Percentiles rank a stretch among this genome's conserved stretches.
phyloP scores from a whole-genome alignment of 2,888 invertebrate species.

The Taphrorychus bicolor region DNA sequence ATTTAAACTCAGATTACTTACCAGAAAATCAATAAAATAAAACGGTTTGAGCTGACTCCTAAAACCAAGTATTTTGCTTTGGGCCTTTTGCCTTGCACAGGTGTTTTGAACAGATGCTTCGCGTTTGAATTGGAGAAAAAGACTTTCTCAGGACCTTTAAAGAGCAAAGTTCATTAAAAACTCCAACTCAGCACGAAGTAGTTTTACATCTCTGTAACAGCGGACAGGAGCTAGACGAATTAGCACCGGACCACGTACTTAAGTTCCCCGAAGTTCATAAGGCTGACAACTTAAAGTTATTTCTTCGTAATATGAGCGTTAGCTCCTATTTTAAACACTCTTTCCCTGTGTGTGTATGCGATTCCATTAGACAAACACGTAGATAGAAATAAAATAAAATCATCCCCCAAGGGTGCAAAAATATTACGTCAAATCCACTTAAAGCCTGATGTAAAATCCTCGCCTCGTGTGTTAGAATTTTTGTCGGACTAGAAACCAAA shows the following conservation, averaged over 20 bases:
- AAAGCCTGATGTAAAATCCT: not conserved
- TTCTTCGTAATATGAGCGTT: slow-evolving; percentile 11
- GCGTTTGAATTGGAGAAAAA: too few relatives aligned
- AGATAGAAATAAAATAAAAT: not conserved
- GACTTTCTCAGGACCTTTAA: too few relatives aligned
- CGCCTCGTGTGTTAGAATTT: not conserved
- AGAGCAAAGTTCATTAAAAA: too few relatives aligned
- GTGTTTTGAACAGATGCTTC: too few relatives aligned
- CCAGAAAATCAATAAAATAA: too few relatives aligned
- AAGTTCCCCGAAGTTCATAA: slow-evolving; percentile 14
- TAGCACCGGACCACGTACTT: slow-evolving; percentile 18
- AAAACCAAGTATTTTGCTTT: too few relatives aligned
- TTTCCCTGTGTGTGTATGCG: too few relatives aligned
- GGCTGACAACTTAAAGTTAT: slow-evolving; percentile 19
- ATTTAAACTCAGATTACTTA: too few relatives aligned
- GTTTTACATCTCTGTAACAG: slow-evolving; percentile 15
- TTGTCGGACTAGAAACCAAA: not conserved
- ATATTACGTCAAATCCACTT: not conserved
- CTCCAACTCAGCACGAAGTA: too few relatives aligned
- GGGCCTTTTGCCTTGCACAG: too few relatives aligned
- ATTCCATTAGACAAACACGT: too few relatives aligned
- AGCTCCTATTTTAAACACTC: not conserved
- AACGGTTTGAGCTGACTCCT: too few relatives aligned
- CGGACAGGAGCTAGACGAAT: slow-evolving; percentile 17
- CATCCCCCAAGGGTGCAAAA: not conserved